A percentile compares a stretch with the other conserved stretches of the same genome.
Conservation (phyloP, 2,797 vertebrate genomes). For the Melanotaenia parkinsoni region DNA sequence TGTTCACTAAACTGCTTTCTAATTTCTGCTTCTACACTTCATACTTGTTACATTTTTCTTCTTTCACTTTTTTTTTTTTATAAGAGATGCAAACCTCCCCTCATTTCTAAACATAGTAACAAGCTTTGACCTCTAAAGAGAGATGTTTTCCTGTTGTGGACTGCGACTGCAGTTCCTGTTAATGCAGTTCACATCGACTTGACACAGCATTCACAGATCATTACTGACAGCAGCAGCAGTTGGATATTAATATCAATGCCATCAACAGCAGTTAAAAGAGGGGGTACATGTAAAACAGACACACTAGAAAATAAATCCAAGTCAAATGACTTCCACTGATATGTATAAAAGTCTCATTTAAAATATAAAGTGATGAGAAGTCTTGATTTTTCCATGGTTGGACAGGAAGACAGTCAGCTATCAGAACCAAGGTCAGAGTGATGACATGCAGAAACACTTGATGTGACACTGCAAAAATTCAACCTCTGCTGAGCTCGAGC, state of each 20-base stretch:
- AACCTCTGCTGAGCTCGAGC: constrained; percentile 38
- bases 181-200: constrained; percentile 49
- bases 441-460: constrained; percentile 15
- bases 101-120: constrained; percentile 12
- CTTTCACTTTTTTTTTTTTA: not conserved
- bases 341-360: not conserved
- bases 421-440: constrained; percentile 45
- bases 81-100: not conserved
- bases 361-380: constrained; percentile 13
- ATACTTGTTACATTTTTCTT: constrained; percentile 23
- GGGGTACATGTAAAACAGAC: constrained; percentile 15
- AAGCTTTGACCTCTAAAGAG: constrained; percentile 36
- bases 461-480: constrained; percentile 44
- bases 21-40: constrained; percentile 20
- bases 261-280: constrained; percentile 13
- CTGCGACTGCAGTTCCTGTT: constrained; percentile 38
- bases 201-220: constrained; percentile 34
- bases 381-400: not conserved
- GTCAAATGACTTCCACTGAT: constrained; percentile 17
- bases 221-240: constrained; percentile 36
- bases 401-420: constrained; percentile 7
- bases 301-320: not conserved
- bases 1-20: constrained; percentile 23
- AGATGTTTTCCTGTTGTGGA: constrained; percentile 23
- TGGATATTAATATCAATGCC: constrained; percentile 15